Base-by-base conservation (phyloP, 2,797 vertebrate genomes). In the Thaleichthys pacificus region DNA sequence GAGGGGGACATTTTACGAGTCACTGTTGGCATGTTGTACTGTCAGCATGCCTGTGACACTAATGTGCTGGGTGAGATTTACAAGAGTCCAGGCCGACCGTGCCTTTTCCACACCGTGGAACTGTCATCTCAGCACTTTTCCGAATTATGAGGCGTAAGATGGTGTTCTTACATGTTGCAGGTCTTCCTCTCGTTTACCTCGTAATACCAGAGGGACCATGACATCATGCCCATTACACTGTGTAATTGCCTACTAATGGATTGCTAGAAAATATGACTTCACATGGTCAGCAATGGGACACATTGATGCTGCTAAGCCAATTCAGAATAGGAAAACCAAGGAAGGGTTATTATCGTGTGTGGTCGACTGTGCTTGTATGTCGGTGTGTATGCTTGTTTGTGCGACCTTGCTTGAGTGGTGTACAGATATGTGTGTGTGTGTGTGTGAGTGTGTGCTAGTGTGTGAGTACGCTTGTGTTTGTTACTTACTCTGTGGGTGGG, bases 401-500 rank as follows among this genome's bases (percentile, higher is more conserved):
- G 22, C 26, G 22, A 4, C 2, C 38, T 11, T 66, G 21, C 17
- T 32, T 28, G 22, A 7, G 58, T 2, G 58, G 58, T 60, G 11
- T 3, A 26, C 26, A 26, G 1, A 22, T 61, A 11, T 28, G 24
- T 61, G 21, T 28, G 60, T 24, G 60, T 60, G 19, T 60, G 30
- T 56, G 49, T 22, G 15, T 70, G 49, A 66, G 26, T 61, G 61
- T 63, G 47, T 28, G 28, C 4, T 3, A 32, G 60, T 49, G 35
- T 66, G 67, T 58, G n/a, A n/a, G n/a, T n/a, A n/a, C n/a, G n/a
- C n/a, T n/a, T n/a, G n/a, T n/a, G n/a, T n/a, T n/a, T 47, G 61
- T 26, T 49, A 91, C 97, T 95, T 90, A 99, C 98, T 99, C 97
- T 86, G 96, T 97, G 1, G 97, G 97, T 19, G 97, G 97, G 66